These are phyloP conservation scores for Phalera bucephala DNA, from an alignment of 2,888 invertebrate species.

Conservation along the genomic window DNA sequence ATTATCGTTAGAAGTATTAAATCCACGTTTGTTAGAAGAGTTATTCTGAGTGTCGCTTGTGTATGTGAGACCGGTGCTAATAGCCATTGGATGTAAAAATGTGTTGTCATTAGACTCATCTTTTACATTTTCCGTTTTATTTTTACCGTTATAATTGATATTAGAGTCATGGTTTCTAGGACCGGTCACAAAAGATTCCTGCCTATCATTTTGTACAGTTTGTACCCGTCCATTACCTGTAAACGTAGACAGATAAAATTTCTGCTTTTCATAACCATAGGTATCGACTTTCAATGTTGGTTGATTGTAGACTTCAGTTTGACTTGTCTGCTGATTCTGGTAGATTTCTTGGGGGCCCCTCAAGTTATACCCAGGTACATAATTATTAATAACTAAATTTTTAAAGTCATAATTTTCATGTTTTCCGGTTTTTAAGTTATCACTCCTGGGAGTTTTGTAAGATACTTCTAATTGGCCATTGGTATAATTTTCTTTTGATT, in stretches of 20 bases:
- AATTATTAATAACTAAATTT: slow-evolving; percentile 53
- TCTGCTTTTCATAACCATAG: slow-evolving; percentile 45
- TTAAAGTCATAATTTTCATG: slow-evolving; percentile 56
- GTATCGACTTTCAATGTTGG: slow-evolving; percentile 37
- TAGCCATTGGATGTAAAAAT: slow-evolving; percentile 16
- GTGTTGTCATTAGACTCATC: slow-evolving; percentile 22
- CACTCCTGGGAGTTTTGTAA: slow-evolving; percentile 29
- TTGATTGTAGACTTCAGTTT: slow-evolving; percentile 28
- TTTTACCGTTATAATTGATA: slow-evolving; percentile 20
- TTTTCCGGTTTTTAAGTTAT: slow-evolving; percentile 24
- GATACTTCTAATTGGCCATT: slow-evolving; percentile 32
- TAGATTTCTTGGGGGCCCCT: slow-evolving; percentile 35
- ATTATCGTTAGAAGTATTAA: slow-evolving; percentile 12
- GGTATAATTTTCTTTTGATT: slow-evolving; percentile 27
- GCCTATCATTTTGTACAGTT: slow-evolving; percentile 14
- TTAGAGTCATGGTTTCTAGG: slow-evolving; percentile 10
- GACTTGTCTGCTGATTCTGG: slow-evolving; percentile 29
- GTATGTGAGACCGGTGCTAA: slow-evolving; percentile 13
- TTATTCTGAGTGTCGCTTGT: slow-evolving; percentile 24
- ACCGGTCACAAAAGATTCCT: slow-evolving; percentile 19
- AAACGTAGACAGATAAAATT: slow-evolving; percentile 40
- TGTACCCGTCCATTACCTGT: slow-evolving; percentile 33
- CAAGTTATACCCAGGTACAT: slow-evolving; percentile 37
- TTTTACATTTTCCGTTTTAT: slow-evolving; percentile 24
- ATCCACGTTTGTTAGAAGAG: slow-evolving; percentile 12